These are phyloP conservation scores for Lamprologus ornatipinnis DNA, from an alignment of 2,113 vertebrate species.

Conservation along the genomic window DNA sequence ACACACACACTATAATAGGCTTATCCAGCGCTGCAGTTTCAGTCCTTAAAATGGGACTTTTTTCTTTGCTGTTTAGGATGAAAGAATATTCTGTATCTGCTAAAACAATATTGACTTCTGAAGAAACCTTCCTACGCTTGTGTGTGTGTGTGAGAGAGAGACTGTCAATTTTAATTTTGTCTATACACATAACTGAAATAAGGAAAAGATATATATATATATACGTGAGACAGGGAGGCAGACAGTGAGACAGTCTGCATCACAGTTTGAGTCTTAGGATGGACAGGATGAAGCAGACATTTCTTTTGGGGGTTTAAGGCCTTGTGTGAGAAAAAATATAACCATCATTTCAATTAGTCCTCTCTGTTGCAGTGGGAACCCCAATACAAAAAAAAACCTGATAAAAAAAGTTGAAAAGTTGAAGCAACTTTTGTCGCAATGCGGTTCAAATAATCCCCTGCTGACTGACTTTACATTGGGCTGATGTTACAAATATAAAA, in stretches of 20 bases:
- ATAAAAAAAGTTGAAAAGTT: background rate
- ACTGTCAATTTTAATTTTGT: background rate
- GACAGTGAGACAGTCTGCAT: background rate
- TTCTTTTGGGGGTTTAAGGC: background rate
- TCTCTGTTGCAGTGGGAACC: background rate
- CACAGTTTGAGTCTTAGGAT: background rate
- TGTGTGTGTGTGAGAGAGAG: background rate
- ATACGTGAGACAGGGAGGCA: background rate
- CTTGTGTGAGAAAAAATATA: background rate
- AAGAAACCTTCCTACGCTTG: background rate
- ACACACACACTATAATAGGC: slow-evolving; percentile 33
- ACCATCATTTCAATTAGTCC: background rate
- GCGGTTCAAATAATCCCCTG: background rate
- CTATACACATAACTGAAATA: background rate
- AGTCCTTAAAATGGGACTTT: slow-evolving; percentile 7
- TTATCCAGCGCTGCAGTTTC: slow-evolving; percentile 35
- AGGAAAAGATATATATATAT: background rate
- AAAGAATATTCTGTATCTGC: slow-evolving; percentile 8
- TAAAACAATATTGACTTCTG: slow-evolving; percentile 14
- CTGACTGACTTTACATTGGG: background rate
- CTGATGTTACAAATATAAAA: background rate
- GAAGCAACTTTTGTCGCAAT: background rate
- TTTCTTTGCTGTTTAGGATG: slow-evolving; percentile 1
- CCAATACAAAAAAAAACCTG: background rate
- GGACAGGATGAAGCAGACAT: background rate